Evolutionary conservation across 2,113 vertebrate species (phyloP).

Genomic region (Verasper variegatus): DNA sequence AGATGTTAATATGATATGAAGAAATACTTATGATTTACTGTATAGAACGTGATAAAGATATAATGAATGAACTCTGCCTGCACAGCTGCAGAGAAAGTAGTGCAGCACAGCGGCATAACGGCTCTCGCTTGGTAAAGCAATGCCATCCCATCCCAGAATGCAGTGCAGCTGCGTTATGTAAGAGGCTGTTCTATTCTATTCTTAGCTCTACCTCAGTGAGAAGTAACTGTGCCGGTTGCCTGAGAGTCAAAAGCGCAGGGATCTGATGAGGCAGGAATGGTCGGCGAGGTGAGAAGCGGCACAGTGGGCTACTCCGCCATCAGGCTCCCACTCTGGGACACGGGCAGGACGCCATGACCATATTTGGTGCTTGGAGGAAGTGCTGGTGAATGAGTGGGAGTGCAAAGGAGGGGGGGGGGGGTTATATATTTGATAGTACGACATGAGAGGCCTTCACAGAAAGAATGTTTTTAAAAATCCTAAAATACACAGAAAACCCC

Average conservation of each 20-base stretch:
- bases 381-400: constrained; percentile 29
- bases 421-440: constrained; percentile 38
- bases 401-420: constrained; percentile 14
- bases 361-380: constrained; percentile 71
- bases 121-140: constrained; percentile 52
- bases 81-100: constrained; percentile 35
- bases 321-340: constrained; percentile 55
- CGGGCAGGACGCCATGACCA: constrained; percentile 62
- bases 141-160: constrained; percentile 78
- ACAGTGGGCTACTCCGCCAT: constrained; percentile 59
- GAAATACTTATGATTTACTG: no score
- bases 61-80: background rate
- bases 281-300: constrained; percentile 64
- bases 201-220: constrained; percentile 81
- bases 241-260: constrained; percentile 71
- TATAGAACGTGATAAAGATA: no score
- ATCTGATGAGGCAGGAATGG: constrained; percentile 73
- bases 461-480: no score
- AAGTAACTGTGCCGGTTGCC: constrained; percentile 69
- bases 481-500: background rate
- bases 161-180: constrained; percentile 79
- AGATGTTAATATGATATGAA: background rate
- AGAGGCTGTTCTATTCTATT: constrained; percentile 83
- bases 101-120: constrained; percentile 42
- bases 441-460: constrained; percentile 25